Evolutionary conservation across 1,140 invertebrate genomes (phyloP), one percentile per base, ranked within the genome.

Genomic region (Aricia agestis): DNA sequence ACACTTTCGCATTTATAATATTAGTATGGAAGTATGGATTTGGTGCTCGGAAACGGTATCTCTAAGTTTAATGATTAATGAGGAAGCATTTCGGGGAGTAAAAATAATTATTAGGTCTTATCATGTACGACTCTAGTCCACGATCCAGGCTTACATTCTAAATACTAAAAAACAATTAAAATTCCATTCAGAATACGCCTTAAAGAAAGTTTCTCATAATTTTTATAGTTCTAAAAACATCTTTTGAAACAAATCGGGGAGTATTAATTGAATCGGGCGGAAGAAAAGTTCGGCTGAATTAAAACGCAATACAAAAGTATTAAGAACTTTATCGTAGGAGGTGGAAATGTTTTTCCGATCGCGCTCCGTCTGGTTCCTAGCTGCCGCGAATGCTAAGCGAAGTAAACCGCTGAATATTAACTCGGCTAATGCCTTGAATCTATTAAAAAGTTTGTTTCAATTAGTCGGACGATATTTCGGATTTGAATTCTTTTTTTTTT

Each of bases 331-430:
- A 76, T 76, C 71, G 42, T 66, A 68, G 78, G 81, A 79, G 76
- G 77, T 79, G 69, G 76, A 83, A 82, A 80, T 81, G 76, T 80
- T 81, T 81, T 80, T 78, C 81, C 80, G 76, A 82, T 83, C 74
- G 76, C 73, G 76, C 68, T 78, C 76, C 73, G 78, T 74, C 75
- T 78, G 75, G 74, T 78, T 75, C 74, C 67, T 58, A 70, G 71
- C 71, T 78, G 76, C 73, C 75, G 69, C 74, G 80, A 83, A 83
- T 83, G 77, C 78, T 69, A 79, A 83, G 80, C 78, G 75, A 76
- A 79, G 74, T 74, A 63, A 74, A 72, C 74, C 71, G 68, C 71
- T 73, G 71, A 75, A 78, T 78, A 74, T 74, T 75, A 78, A 78
- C 57, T 76, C 72, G 66, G 52, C 70, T 71, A 71, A 72, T 69